phyloP scores from a whole-genome alignment of 2,888 invertebrate genomes.

The Dicyrtoma fusca region DNA sequence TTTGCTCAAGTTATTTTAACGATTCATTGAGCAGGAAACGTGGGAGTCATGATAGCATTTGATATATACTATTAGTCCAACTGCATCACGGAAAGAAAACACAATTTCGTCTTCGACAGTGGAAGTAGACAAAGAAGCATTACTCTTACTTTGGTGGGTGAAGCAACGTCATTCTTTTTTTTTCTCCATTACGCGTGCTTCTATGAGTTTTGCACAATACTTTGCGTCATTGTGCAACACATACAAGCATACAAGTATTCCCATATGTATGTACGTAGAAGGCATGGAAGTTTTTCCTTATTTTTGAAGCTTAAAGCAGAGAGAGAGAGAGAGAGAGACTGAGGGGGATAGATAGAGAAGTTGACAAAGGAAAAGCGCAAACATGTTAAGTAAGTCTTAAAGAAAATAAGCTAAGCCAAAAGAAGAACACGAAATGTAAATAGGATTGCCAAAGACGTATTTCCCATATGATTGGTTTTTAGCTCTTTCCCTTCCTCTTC shows the following conservation, averaged over 20 bases:
- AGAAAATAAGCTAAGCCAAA: neutral
- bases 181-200: too few species aligned
- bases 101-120: too few species aligned
- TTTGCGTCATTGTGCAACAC: too few species aligned
- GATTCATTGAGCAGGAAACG: constrained; percentile 3
- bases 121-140: too few species aligned
- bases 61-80: neutral
- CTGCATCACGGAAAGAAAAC: too few species aligned
- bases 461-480: constrained; percentile 14
- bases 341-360: neutral
- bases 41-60: neutral
- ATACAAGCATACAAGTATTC: too few species aligned
- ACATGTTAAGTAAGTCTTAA: constrained; percentile 7
- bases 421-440: constrained; percentile 7
- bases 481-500: neutral
- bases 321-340: neutral
- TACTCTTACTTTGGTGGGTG: too few species aligned
- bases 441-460: constrained; percentile 11
- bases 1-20: constrained; percentile 15
- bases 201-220: too few species aligned
- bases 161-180: too few species aligned
- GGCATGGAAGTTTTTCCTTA: too few species aligned
- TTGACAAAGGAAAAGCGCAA: neutral
- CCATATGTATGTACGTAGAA: too few species aligned
- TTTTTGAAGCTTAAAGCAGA: too few species aligned